Percentiles rank a stretch among this genome's conserved stretches.
phyloP scores from a whole-genome alignment of 2,113 vertebrate species.

The Erinaceus europaeus region DNA sequence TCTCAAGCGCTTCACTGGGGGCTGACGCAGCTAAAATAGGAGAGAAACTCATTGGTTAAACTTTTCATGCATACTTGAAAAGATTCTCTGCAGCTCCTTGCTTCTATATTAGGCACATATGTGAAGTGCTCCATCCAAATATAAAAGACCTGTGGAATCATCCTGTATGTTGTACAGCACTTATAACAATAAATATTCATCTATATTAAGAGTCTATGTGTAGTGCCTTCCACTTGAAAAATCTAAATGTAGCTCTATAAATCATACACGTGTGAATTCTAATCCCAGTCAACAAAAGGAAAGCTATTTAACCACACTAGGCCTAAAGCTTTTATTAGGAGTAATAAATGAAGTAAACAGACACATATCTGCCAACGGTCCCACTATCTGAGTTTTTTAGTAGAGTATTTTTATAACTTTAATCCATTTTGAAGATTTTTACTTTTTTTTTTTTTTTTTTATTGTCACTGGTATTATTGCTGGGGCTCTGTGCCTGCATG shows the following conservation, averaged over 20 bases:
- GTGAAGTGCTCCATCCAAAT: neutral
- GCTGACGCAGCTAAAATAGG: slow-evolving; percentile 89
- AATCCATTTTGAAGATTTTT: slow-evolving; percentile 26
- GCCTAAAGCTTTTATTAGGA: neutral
- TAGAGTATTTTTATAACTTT: slow-evolving; percentile 23
- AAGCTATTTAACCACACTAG: neutral
- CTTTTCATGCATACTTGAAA: neutral
- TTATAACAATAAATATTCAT: neutral
- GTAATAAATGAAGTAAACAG: too few species aligned
- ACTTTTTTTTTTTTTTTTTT: too few species aligned
- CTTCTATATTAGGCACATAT: neutral
- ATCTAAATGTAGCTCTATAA: neutral
- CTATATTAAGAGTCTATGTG: neutral
- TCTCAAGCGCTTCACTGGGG: slow-evolving; percentile 95
- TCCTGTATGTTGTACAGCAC: neutral
- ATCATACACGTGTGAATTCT: neutral
- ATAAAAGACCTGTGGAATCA: neutral
- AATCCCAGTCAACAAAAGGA: neutral
- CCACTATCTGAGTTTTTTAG: too few species aligned
- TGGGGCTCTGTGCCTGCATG: too few species aligned
- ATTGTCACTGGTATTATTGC: too few species aligned
- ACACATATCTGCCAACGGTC: too few species aligned
- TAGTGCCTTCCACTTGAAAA: neutral
- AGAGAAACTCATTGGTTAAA: neutral
- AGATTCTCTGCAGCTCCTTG: neutral